Evolutionary conservation across 2,888 invertebrate species (phyloP).

Genomic region (Agrilus cyanescens): DNA sequence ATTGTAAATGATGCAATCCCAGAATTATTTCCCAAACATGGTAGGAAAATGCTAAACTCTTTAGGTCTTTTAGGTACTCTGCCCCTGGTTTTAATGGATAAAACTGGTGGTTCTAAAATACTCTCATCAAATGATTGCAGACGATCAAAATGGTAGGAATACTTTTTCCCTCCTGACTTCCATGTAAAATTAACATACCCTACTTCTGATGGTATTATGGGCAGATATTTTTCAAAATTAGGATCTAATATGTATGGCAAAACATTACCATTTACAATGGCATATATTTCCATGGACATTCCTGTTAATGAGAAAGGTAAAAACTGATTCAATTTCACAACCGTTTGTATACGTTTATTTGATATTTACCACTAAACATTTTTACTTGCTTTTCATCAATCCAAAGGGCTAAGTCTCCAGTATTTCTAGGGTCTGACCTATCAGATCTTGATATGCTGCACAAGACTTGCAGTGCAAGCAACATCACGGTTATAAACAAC

Average conservation of each 20-base stretch:
- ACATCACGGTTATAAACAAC: too few species aligned
- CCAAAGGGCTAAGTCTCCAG: conserved; percentile 69
- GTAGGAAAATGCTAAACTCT: conserved; percentile 81
- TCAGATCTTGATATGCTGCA: too few species aligned
- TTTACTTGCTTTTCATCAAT: conserved; percentile 85
- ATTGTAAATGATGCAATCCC: conserved; percentile 81
- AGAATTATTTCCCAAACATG: conserved; percentile 78
- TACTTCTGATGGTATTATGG: conserved; percentile 86
- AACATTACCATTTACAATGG: conserved; percentile 78
- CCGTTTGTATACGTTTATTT: background rate
- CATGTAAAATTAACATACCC: conserved; percentile 85
- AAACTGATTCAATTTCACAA: background rate
- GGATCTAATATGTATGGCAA: conserved; percentile 78
- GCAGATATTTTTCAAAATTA: conserved; percentile 79
- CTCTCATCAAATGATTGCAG: conserved; percentile 74
- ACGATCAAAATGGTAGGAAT: conserved; percentile 77
- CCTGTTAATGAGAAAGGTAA: conserved; percentile 39
- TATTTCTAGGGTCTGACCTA: conserved; percentile 27
- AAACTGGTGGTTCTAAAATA: conserved; percentile 73
- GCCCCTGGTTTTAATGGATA: conserved; percentile 77
- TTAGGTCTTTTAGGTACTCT: conserved; percentile 76
- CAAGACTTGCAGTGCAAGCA: too few species aligned
- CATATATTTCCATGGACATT: conserved; percentile 77
- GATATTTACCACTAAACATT: conserved; percentile 70
- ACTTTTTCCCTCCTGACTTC: conserved; percentile 71